Conservation (phyloP, 2,113 vertebrate genomes). For the Chelonoidis abingdonii region DNA sequence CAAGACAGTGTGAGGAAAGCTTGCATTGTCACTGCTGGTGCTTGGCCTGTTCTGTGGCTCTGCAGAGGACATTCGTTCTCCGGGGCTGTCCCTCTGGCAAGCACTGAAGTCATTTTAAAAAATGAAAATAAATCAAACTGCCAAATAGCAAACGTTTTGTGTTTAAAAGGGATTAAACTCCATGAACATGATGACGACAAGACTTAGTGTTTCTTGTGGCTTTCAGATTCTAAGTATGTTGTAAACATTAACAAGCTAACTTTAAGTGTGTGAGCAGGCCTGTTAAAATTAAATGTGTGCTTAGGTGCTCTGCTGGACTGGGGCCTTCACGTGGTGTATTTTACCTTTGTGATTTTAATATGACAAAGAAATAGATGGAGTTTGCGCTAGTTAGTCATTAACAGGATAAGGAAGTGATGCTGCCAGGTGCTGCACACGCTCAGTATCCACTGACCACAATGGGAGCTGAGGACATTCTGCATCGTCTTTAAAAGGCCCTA, state of each 20-base stretch:
- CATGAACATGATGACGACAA: rapidly evolving
- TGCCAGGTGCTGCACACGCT: not conserved
- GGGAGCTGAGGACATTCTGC: not conserved
- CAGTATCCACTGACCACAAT: not conserved
- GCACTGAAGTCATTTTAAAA: not conserved
- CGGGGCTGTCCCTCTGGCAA: not conserved
- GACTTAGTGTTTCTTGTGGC: not conserved
- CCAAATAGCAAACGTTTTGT: not conserved
- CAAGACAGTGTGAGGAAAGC: not conserved
- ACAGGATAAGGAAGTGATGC: not conserved
- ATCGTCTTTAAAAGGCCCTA: not conserved
- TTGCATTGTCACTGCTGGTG: not conserved
- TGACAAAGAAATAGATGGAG: not conserved
- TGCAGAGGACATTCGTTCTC: not conserved
- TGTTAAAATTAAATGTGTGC: not conserved
- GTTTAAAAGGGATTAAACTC: not conserved
- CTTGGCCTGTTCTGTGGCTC: not conserved
- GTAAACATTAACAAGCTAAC: not conserved
- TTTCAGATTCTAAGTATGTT: not conserved
- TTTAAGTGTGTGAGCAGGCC: not conserved
- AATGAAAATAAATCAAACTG: not conserved
- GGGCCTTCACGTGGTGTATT: not conserved
- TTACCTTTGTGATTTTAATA: not conserved
- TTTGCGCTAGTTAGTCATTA: not conserved
- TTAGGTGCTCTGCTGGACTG: not conserved